Conservation (phyloP, 2,797 vertebrate genomes). For the Tinamus major region DNA sequence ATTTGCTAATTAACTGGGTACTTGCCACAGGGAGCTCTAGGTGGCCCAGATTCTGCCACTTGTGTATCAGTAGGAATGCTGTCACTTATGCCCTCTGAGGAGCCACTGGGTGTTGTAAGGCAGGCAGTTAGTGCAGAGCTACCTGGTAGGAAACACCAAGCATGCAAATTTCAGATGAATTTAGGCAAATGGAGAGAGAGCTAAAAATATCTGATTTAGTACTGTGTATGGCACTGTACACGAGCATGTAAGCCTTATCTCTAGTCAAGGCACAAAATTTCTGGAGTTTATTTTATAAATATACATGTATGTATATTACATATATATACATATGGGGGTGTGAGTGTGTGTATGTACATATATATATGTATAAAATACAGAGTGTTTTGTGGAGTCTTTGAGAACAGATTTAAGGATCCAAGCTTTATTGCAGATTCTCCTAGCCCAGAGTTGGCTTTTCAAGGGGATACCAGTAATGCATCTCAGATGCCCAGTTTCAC, state of each 20-base stretch:
- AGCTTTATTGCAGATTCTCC: background rate
- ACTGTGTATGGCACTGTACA: background rate
- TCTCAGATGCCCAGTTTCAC: background rate
- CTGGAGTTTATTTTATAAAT: background rate
- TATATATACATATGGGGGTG: too few relatives aligned
- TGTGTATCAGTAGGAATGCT: background rate
- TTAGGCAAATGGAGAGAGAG: background rate
- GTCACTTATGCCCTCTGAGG: background rate
- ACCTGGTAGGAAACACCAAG: rapidly evolving
- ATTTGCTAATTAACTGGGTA: background rate
- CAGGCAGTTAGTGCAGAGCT: background rate
- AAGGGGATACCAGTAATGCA: background rate
- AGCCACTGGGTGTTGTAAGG: background rate
- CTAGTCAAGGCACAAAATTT: background rate
- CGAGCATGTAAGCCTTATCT: background rate
- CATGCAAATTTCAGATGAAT: background rate
- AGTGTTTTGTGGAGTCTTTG: background rate
- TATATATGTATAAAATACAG: background rate
- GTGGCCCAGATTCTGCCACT: background rate
- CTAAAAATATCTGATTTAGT: background rate
- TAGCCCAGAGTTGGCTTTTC: background rate
- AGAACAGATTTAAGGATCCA: background rate
- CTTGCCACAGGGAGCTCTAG: background rate
- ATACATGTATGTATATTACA: background rate
- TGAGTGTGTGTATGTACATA: too few relatives aligned